Evolutionary conservation across 2,797 vertebrate species (phyloP), one percentile per base, ranked within the genome.

Genomic region (Poeciliopsis turneri): DNA sequence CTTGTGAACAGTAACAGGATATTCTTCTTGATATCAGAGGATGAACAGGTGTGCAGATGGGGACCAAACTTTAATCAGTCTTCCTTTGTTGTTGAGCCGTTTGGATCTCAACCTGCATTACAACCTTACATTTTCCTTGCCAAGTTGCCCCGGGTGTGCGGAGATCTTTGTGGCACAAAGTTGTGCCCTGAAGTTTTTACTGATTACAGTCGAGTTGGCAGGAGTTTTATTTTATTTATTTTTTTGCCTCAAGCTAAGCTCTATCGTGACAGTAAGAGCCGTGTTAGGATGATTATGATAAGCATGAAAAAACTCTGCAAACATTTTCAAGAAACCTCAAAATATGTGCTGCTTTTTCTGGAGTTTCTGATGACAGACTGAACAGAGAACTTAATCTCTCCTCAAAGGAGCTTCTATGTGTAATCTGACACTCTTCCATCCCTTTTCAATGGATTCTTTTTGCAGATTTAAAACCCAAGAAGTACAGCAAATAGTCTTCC

Each of bases 1-100:
- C 39, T 2, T 23, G 8, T 57, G 84, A 79, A 82, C 70, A 51
- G 88, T 84, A 88, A 82, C 75, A 55, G 66, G 57, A 89, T 78
- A 86, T 80, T 72, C 61, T 80, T 82, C 89, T 86, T 90, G 81
- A 90, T 92, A 91, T 87, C 71, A 83, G 83, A 78, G 88, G 85
- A 84, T 87, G 83, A 86, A 87, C 91, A 93, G 90, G 92, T 93
- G 93, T 91, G 90, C 81, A 64, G 79, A 87, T 51, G 23, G 55
- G 53, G 75, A 77, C 28, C 66, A 43, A 81, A 87, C 85, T 89
- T 84, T 92, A 90, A 92, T 93, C 91, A 92, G 82, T 66, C 82
- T 75, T 75, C 83, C 79, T 92, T 94, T 94, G 92, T 93, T 84
- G 86, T 76, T 71, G 75, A 89, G 82, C 57, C 47, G 76, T 83